Conservation (phyloP, 2,888 invertebrate species). For the Pandemis corylana region DNA sequence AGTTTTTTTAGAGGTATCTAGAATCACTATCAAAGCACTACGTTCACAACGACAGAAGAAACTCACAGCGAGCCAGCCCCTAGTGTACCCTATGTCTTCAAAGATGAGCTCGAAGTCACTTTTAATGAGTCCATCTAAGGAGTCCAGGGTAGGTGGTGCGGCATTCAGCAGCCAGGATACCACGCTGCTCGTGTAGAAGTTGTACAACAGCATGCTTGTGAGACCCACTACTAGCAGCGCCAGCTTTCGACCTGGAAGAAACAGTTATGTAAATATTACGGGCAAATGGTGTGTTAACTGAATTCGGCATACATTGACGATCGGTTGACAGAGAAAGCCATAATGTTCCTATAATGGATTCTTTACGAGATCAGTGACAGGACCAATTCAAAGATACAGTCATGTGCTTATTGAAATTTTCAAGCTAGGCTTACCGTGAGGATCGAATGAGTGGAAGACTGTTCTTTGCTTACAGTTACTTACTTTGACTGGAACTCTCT, state of each 20-base stretch:
- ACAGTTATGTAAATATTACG: too few species aligned
- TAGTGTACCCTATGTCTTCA: conserved; percentile 81
- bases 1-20: too few species aligned
- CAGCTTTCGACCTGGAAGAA: conserved; percentile 62
- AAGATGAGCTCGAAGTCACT: conserved; percentile 81
- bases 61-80: conserved; percentile 74
- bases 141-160: conserved; percentile 73
- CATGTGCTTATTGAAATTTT: too few species aligned
- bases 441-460: too few species aligned
- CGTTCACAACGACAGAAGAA: background rate
- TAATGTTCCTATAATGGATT: too few species aligned
- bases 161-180: conserved; percentile 85
- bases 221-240: conserved; percentile 69
- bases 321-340: too few species aligned
- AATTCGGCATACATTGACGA: too few species aligned
- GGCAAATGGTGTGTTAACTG: too few species aligned
- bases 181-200: conserved; percentile 86
- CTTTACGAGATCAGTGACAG: too few species aligned
- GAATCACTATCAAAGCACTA: background rate
- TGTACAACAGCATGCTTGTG: conserved; percentile 81
- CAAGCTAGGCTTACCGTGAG: too few species aligned
- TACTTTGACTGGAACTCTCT: conserved; percentile 69
- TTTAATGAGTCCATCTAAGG: conserved; percentile 76
- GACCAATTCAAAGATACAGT: too few species aligned
- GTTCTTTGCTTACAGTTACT: conserved; percentile 8